Conservation (phyloP, 2,113 vertebrate species). For the Thermophis baileyi region DNA sequence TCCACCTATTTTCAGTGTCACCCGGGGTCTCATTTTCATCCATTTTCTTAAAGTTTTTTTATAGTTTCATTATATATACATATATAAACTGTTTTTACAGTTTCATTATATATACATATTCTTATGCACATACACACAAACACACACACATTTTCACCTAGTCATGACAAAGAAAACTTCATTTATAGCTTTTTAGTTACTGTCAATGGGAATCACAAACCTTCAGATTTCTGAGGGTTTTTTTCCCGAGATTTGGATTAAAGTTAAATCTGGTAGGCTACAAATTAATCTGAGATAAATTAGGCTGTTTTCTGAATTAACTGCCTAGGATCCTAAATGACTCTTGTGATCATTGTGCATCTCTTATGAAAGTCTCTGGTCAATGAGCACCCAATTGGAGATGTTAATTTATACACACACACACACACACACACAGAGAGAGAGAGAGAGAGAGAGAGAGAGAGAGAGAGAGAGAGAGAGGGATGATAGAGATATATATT, state of each 20-base stretch:
- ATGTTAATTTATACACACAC: not conserved
- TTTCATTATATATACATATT: not conserved
- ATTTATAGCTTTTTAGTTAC: not conserved
- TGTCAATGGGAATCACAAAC: not conserved
- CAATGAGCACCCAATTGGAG: not conserved
- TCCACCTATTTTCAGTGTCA: not conserved
- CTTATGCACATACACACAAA: not conserved
- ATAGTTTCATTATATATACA: not conserved
- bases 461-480: too few relatives aligned
- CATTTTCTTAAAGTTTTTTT: not conserved
- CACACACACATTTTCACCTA: not conserved
- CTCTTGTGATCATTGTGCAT: not conserved
- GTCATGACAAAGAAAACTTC: not conserved
- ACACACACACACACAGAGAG: too few relatives aligned
- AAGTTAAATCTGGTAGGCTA: not conserved
- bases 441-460: too few relatives aligned
- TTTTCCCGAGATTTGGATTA: not conserved
- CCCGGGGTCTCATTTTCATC: conserved; percentile 17
- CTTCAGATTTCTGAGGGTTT: not conserved
- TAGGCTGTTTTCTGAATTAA: not conserved
- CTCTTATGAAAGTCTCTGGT: not conserved
- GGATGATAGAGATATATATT: not conserved
- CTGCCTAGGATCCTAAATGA: not conserved
- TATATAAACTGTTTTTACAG: not conserved
- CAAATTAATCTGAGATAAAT: not conserved